Evolutionary conservation across 2,888 invertebrate species (phyloP).

Genomic region (Eucera pruinosa): DNA sequence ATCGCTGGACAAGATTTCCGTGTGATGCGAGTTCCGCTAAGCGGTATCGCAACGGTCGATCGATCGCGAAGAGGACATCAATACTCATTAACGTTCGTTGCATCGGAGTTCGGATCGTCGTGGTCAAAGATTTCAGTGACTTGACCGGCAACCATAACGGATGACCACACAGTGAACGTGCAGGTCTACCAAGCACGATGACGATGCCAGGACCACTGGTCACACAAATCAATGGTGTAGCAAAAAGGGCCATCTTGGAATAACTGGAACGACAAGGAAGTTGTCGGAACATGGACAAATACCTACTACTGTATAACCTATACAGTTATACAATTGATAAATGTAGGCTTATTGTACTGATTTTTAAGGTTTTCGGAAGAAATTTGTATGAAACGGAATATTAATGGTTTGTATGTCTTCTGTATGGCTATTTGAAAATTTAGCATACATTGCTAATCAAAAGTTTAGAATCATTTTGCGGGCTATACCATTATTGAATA

Average conservation of each 20-base stretch:
- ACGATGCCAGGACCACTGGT: constrained; percentile 40
- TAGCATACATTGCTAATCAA: no score
- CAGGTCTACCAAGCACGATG: constrained; percentile 59
- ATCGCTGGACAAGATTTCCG: constrained; percentile 42
- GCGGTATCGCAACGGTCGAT: constrained; percentile 66
- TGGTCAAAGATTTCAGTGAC: constrained; percentile 71
- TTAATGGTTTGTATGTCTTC: background rate
- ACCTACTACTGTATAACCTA: background rate
- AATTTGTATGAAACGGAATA: background rate
- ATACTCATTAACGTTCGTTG: constrained; percentile 80
- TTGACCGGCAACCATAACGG: constrained; percentile 74
- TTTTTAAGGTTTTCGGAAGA: background rate
- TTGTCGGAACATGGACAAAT: constrained; percentile 50
- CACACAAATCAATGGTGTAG: constrained; percentile 52
- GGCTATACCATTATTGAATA: no score
- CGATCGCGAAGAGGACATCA: constrained; percentile 74
- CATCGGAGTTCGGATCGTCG: constrained; percentile 76
- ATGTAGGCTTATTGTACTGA: no score
- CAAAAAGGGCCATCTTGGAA: constrained; percentile 10
- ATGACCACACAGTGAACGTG: constrained; percentile 79
- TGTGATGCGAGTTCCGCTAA: constrained; percentile 59
- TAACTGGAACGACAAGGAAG: constrained; percentile 33
- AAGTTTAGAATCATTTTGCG: no score
- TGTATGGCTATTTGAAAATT: no score
- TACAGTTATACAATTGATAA: no score